phyloP scores from a whole-genome alignment of 2,113 vertebrate genomes.

The Nesogale talazaci region DNA sequence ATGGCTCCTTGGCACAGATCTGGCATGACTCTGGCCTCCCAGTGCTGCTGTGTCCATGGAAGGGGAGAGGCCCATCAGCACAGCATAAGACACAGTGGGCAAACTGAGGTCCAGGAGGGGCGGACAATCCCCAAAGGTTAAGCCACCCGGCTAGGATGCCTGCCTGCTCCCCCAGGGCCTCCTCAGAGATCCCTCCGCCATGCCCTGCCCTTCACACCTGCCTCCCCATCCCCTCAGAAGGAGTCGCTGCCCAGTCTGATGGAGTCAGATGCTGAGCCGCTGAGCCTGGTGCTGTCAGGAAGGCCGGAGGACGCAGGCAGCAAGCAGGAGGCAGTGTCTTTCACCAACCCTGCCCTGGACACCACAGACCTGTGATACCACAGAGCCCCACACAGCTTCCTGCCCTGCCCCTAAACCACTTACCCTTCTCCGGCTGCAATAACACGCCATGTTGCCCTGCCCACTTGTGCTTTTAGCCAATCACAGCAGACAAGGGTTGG shows the following conservation, averaged over 20 bases:
- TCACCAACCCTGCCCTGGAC: constrained; percentile 85
- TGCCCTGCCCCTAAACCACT: background rate
- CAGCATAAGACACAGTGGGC: background rate
- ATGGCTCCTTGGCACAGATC: background rate
- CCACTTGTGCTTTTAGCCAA: background rate
- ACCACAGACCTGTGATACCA: constrained; percentile 91
- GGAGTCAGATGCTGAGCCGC: constrained; percentile 79
- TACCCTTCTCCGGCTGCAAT: background rate
- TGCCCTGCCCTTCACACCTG: background rate
- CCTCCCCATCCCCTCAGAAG: constrained; percentile 1
- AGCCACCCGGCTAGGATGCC: background rate
- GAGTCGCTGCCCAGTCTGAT: accelerated
- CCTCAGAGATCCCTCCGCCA: accelerated
- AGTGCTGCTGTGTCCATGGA: background rate
- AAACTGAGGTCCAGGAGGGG: constrained; percentile 11
- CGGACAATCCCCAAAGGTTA: background rate
- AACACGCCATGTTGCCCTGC: background rate
- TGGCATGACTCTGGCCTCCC: background rate
- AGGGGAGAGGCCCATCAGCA: background rate
- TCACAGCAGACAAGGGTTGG: constrained; percentile 38
- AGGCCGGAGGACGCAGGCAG: background rate
- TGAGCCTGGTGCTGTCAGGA: constrained; percentile 86
- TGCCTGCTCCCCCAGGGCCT: background rate
- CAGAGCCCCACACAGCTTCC: background rate
- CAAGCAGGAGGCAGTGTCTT: background rate